Evolutionary conservation across 2,113 vertebrate species (phyloP), one percentile per base, ranked within the genome.

Genomic region (Sylvilagus bachmani): DNA sequence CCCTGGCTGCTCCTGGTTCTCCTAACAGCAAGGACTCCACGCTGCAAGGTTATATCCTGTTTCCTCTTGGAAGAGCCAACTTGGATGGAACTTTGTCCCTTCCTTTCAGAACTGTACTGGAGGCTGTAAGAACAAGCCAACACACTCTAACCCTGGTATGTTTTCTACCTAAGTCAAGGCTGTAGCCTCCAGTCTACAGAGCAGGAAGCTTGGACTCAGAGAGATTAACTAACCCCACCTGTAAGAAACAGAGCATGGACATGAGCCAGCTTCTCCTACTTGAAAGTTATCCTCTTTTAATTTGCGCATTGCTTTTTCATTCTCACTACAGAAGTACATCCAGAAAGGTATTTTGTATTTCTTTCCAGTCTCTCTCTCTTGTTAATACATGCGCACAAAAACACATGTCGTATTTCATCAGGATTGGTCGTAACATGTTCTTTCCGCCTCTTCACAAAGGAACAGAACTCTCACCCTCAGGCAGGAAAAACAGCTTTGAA

Each of bases 21-120:
- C 25, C 69, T 36, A 96, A 87, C 53, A 85, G 81, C 95, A 95
- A 95, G 31, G 74, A 51, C 84, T 93, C 90, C 77, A 19, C 14
- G 1, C 66, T 66, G 55, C 85, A 92, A 94, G 81, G 69, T 82
- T 73, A 91, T 77, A 90, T 90, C 78, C 82, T 87, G 61, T 85
- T 93, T 80, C 71, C 77, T 93, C 73, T 84, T 67, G 3, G 5
- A 61, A 93, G 62, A 94, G 58, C 70, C 64, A 88, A 64, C 62
- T 74, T 74, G 31, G 29, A 84, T 51, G 64, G 87, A 83, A 90
- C 55, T 64, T 19, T 69, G 73, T 80, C 19, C 69, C 27, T 33
- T 85, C 91, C 79, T 91, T 91, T 92, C 58, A 33, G 67, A 49
- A 93, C n/a, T 83, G 66, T 14, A 62, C 29, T 12, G 5, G 74